A percentile compares a stretch with the other conserved stretches of the same genome.
Evolutionary conservation across 2,797 vertebrate genomes (phyloP).

Genomic region (Gila robusta): DNA sequence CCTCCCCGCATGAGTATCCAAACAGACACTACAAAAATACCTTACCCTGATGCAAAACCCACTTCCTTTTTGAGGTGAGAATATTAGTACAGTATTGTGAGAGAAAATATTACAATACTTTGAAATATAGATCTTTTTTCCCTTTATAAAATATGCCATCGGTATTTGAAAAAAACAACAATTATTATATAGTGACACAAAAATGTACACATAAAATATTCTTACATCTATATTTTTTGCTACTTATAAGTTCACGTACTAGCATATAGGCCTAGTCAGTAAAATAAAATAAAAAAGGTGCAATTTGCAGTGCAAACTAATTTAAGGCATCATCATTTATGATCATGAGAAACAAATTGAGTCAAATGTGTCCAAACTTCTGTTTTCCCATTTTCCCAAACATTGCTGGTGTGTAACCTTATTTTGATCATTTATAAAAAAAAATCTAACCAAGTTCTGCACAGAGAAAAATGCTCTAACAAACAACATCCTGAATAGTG

Average conservation of each 20-base stretch:
- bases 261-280: neutral
- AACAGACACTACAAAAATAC: neutral
- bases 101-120: neutral
- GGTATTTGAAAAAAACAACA: neutral
- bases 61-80: neutral
- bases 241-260: neutral
- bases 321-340: neutral
- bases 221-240: neutral
- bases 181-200: neutral
- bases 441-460: no score
- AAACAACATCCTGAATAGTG: neutral
- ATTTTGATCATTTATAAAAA: neutral
- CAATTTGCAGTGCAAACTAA: neutral
- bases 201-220: neutral
- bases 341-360: neutral
- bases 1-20: neutral
- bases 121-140: neutral
- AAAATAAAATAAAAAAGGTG: neutral
- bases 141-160: neutral
- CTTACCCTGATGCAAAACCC: neutral
- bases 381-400: neutral
- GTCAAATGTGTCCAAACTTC: neutral
- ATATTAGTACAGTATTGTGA: neutral
- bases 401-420: neutral
- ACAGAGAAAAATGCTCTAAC: neutral